Percentiles rank a stretch among this genome's conserved stretches.
phyloP scores from a whole-genome alignment of 2,113 vertebrate species.

The Hemicordylus capensis region DNA sequence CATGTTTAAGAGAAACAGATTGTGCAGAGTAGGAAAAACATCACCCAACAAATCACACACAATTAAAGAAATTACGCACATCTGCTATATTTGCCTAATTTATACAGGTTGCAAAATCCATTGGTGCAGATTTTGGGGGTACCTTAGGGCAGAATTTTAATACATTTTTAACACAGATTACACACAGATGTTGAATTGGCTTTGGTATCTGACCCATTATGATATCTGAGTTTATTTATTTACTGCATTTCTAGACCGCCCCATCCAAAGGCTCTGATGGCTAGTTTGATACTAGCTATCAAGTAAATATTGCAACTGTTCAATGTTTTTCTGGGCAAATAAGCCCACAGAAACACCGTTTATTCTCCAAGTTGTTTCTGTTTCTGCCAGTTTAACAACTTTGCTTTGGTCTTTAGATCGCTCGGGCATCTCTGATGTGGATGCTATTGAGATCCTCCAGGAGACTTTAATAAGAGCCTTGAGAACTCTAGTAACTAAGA shows the following conservation, averaged over 20 bases:
- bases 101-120: not conserved
- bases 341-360: not conserved
- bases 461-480: conserved; percentile 86
- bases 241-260: too few species aligned
- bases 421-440: conserved; percentile 83
- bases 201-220: not conserved
- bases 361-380: not conserved
- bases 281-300: not conserved
- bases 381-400: not conserved
- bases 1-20: not conserved
- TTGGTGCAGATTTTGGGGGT: not conserved
- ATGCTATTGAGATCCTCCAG: conserved; percentile 86
- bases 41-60: not conserved
- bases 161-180: not conserved
- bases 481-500: conserved; percentile 80
- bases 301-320: not conserved
- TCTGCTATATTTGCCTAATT: not conserved
- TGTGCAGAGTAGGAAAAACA: not conserved
- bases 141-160: not conserved
- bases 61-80: not conserved
- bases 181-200: not conserved
- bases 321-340: not conserved
- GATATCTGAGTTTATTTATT: not conserved
- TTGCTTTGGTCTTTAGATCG: conserved; percentile 76
- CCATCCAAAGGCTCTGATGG: too few species aligned